phyloP scores from a whole-genome alignment of 2,797 vertebrate genomes.

The Ibycter americanus region DNA sequence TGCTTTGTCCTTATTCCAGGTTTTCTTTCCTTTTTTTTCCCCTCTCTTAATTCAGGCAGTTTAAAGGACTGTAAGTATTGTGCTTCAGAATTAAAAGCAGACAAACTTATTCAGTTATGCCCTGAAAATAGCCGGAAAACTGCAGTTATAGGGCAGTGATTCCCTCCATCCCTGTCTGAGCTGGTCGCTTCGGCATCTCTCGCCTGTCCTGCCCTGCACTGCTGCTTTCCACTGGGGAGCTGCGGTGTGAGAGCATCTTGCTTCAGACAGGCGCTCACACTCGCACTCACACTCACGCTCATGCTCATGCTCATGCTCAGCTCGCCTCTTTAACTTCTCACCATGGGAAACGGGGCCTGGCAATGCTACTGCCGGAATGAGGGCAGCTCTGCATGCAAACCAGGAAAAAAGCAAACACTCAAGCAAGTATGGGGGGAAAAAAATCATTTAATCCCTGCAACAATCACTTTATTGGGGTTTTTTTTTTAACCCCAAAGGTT shows the following conservation, averaged over 20 bases:
- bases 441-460: background rate
- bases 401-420: background rate
- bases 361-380: background rate
- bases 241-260: accelerated
- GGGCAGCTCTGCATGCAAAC: background rate
- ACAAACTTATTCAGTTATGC: background rate
- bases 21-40: background rate
- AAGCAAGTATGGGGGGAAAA: accelerated
- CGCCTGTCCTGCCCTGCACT: background rate
- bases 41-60: background rate
- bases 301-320: background rate
- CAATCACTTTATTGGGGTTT: background rate
- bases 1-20: background rate
- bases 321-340: background rate
- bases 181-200: background rate
- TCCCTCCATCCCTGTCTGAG: background rate
- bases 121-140: background rate
- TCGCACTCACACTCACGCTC: no score
- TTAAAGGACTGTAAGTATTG: background rate
- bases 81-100: slow-evolving; percentile 5
- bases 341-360: background rate
- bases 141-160: background rate
- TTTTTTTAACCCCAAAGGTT: background rate
- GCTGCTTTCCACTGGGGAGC: background rate
- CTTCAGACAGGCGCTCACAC: background rate